These are phyloP conservation scores for Eremophila alpestris DNA, from an alignment of 2,797 vertebrate species.

Conservation along the genomic window DNA sequence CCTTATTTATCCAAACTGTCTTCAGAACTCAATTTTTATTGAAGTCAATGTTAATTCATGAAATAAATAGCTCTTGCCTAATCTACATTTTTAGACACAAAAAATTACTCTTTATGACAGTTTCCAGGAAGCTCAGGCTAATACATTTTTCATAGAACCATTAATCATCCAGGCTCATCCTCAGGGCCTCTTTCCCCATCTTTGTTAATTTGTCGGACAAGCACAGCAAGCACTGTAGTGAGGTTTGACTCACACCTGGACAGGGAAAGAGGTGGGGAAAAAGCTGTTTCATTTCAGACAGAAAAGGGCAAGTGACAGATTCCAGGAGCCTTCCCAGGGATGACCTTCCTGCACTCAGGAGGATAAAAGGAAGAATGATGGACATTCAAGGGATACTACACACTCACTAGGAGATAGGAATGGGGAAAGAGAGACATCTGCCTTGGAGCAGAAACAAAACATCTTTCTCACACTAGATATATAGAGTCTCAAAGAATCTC, in stretches of 20 bases:
- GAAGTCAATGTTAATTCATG: not conserved
- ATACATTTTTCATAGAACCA: constrained; percentile 4
- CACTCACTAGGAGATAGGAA: not conserved
- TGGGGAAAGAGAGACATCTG: not conserved
- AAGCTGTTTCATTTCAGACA: not conserved
- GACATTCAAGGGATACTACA: not conserved
- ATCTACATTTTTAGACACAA: not conserved
- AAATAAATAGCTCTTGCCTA: not conserved
- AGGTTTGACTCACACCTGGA: not conserved
- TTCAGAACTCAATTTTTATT: not conserved
- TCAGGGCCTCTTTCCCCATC: not conserved
- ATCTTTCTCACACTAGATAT: not conserved
- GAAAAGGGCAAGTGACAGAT: not conserved
- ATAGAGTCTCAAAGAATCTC: not conserved
- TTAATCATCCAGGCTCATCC: not conserved
- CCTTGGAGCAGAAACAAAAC: not conserved
- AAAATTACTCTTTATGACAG: not conserved
- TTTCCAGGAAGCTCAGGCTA: not conserved
- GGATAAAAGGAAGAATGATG: not conserved
- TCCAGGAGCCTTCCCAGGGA: not conserved
- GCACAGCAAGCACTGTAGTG: not conserved
- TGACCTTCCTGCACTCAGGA: not conserved
- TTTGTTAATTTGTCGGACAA: not conserved
- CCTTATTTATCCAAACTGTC: not conserved
- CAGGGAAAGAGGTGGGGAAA: not conserved